Evolutionary conservation across 2,113 vertebrate species (phyloP).

Genomic region (Chiloscyllium plagiosum): DNA sequence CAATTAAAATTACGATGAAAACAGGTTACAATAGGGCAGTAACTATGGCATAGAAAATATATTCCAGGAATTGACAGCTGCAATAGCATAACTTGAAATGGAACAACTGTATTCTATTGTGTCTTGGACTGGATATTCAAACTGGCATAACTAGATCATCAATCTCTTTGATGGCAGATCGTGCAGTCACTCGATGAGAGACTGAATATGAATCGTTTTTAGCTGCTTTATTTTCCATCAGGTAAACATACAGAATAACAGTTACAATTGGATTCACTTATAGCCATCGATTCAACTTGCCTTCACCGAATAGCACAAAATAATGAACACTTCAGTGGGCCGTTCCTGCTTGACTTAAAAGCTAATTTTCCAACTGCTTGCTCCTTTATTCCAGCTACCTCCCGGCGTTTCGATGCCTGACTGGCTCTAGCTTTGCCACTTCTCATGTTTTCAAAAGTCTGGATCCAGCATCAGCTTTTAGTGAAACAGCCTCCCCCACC

Average conservation of each 20-base stretch:
- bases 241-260: background rate
- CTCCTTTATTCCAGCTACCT: constrained; percentile 6
- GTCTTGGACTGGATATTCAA: background rate
- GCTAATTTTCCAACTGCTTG: constrained; percentile 32
- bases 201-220: background rate
- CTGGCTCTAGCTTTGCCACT: background rate
- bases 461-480: background rate
- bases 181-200: background rate
- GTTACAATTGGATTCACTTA: background rate
- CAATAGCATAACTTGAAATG: background rate
- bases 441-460: background rate
- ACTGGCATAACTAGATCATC: background rate
- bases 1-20: background rate
- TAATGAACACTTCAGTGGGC: constrained; percentile 4
- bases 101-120: background rate
- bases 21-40: background rate
- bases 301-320: background rate
- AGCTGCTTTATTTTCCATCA: background rate
- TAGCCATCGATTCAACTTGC: background rate
- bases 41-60: background rate
- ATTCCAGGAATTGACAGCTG: background rate
- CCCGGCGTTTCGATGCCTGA: background rate
- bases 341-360: constrained; percentile 17
- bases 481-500: background rate
- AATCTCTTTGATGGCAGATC: background rate